Evolutionary conservation across 1,140 invertebrate species (phyloP), one percentile per base, ranked within the genome.

Genomic region (Lepidostoma basale): DNA sequence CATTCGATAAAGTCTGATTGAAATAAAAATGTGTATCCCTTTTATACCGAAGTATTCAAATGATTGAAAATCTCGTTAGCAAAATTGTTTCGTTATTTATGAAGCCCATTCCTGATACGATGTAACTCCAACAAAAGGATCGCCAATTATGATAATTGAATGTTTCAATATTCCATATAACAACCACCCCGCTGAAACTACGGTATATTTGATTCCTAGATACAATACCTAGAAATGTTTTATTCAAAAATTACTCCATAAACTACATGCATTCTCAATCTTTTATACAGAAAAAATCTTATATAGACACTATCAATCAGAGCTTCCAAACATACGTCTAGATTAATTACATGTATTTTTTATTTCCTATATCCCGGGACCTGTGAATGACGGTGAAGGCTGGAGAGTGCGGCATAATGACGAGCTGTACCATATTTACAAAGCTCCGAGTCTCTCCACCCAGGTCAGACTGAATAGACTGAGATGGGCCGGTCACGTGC

Each of bases 111-210:
- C 23, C 6, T 12, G 26, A 54, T 30, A 54, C 25, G 8, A 54
- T 30, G 12, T n/a, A 33, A 30, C 26, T 33, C 30, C 20, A 54
- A 54, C 49, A 54, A 54, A 28, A 23, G 26, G 49, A 54, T 54
- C 25, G 49, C 26, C 49, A 54, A 54, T 54, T 54, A 54, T 54
- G 49, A 54, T 54, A 54, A 54, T 54, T 28, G 28, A 54, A 54
- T 54, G 49, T 54, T 33, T 28, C 49, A 54, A 54, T 54, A 23
- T 49, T 12, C 22, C 18, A 18, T 23, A 49, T 49, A 49, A 54
- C 28, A 54, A 30, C 5, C 49, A 28, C 10, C 30, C 30, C 26
- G n/a, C 10, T 14, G 20, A 30, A 23, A 54, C 30, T 54, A 6
- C 12, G 10, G 26, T 30, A 54, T 54, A 47, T 47, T 10, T 47